Evolutionary conservation across 1,140 invertebrate genomes (phyloP).

Genomic region (Telenomus remus): DNA sequence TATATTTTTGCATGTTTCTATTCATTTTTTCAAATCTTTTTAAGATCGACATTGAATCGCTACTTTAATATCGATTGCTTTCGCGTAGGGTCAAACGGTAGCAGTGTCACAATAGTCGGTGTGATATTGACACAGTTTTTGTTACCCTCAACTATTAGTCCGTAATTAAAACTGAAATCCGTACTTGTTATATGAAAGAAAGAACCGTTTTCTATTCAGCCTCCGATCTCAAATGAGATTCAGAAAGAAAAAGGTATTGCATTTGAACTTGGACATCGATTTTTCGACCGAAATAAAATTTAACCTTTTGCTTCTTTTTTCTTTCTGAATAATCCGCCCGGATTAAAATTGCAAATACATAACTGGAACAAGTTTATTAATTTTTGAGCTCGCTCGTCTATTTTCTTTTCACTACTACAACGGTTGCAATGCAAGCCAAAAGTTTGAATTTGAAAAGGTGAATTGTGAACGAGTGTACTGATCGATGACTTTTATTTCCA

Average conservation of each 20-base stretch:
- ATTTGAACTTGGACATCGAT: no score
- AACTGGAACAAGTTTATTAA: no score
- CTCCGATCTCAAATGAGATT: no score
- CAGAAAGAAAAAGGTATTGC: no score
- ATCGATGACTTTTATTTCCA: slow-evolving; percentile 18
- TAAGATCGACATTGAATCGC: slow-evolving; percentile 43
- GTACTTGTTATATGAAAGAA: background rate
- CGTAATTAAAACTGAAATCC: slow-evolving; percentile 17
- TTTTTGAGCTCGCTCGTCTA: no score
- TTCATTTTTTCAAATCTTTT: slow-evolving; percentile 9
- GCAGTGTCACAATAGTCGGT: slow-evolving; percentile 28
- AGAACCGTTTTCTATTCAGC: no score
- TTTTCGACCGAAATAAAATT: no score
- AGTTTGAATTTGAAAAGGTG: background rate
- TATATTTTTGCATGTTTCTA: background rate
- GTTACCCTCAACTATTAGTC: slow-evolving; percentile 11
- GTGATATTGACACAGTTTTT: slow-evolving; percentile 48
- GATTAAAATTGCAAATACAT: no score
- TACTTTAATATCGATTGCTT: slow-evolving; percentile 46
- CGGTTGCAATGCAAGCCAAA: background rate
- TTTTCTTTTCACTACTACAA: no score
- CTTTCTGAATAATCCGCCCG: no score
- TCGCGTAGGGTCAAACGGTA: slow-evolving; percentile 31
- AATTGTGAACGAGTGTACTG: background rate
- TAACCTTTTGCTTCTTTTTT: no score